Evolutionary conservation across 2,797 vertebrate species (phyloP).

Genomic region (Trachops cirrhosus): DNA sequence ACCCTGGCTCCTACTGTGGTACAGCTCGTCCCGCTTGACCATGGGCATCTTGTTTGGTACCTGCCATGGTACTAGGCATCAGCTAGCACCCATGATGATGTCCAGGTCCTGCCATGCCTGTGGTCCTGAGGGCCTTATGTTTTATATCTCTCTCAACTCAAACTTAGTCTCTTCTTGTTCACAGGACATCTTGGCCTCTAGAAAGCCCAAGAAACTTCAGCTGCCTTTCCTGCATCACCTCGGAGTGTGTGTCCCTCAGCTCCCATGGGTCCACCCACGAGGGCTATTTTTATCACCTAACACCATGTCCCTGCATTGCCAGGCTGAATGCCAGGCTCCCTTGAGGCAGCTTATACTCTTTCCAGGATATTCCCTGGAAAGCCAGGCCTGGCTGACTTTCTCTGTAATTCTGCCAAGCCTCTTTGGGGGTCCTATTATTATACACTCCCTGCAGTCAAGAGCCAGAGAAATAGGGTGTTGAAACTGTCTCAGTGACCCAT

Average conservation of each 20-base stretch:
- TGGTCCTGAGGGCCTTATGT: background rate
- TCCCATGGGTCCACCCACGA: background rate
- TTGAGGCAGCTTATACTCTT: slow-evolving; percentile 12
- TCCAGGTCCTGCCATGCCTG: background rate
- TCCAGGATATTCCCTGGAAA: slow-evolving; percentile 52
- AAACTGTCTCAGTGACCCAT: background rate
- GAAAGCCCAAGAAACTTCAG: background rate
- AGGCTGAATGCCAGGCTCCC: background rate
- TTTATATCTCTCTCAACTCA: background rate
- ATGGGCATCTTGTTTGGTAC: background rate
- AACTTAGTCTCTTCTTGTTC: background rate
- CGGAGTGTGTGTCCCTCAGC: background rate
- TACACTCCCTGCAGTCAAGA: background rate
- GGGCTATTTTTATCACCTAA: background rate
- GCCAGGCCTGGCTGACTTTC: background rate
- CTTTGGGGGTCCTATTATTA: slow-evolving; percentile 24
- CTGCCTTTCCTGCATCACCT: background rate
- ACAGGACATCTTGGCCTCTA: background rate
- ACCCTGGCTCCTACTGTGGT: background rate
- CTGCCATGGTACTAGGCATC: background rate
- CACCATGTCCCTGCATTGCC: background rate
- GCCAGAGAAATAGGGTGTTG: background rate
- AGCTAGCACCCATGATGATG: background rate
- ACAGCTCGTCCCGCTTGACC: background rate
- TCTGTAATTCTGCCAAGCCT: slow-evolving; percentile 19